Evolutionary conservation across 2,113 vertebrate species (phyloP).

Genomic region (Brachyistius frenatus): DNA sequence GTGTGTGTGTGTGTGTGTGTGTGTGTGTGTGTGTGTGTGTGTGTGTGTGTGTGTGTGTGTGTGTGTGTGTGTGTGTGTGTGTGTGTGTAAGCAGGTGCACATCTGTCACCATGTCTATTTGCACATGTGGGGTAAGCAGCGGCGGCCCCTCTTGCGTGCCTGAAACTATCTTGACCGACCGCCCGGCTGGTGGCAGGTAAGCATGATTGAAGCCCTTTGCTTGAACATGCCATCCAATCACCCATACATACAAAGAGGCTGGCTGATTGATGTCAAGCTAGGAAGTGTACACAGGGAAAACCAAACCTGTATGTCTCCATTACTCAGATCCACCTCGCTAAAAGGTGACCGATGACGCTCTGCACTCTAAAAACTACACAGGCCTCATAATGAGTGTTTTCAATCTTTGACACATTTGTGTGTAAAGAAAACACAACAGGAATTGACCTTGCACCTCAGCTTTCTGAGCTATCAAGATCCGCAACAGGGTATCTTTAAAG

Average conservation of each 20-base stretch:
- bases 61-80: background rate
- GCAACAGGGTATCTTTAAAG: conserved; percentile 2
- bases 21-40: background rate
- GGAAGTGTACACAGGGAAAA: conserved; percentile 1
- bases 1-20: background rate
- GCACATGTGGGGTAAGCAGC: background rate
- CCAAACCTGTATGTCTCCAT: background rate
- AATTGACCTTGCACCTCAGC: conserved; percentile 4
- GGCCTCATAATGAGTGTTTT: background rate
- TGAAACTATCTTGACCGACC: conserved; percentile 6
- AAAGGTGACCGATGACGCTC: background rate
- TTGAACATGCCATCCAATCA: conserved; percentile 58
- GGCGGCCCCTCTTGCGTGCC: conserved; percentile 5
- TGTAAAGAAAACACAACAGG: background rate
- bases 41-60: background rate
- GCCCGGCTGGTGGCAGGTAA: conserved; percentile 48
- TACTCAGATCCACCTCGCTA: conserved; percentile 1
- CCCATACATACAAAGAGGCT: conserved; percentile 54
- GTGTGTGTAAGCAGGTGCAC: conserved; percentile 1
- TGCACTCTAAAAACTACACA: conserved; percentile 3
- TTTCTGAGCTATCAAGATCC: background rate
- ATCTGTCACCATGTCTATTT: conserved; percentile 24
- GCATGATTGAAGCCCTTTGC: conserved; percentile 58
- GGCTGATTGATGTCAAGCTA: conserved; percentile 57
- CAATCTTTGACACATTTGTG: background rate